These are phyloP conservation scores for Aphelocoma californica DNA, from an alignment of 2,797 vertebrate genomes.

Conservation along the genomic window DNA sequence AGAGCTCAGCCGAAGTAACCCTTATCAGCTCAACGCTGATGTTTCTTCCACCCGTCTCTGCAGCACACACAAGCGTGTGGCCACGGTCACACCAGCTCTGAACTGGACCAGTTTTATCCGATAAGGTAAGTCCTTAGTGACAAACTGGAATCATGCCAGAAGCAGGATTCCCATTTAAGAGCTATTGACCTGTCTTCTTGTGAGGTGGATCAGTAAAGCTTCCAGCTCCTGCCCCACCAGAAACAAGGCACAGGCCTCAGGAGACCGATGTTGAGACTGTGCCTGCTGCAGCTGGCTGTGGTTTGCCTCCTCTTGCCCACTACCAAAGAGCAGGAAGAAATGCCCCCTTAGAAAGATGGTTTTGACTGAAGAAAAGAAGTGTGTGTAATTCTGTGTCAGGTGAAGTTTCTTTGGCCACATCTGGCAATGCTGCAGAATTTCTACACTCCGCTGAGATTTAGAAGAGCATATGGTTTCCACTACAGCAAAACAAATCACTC, in stretches of 20 bases:
- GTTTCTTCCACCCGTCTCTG: background rate
- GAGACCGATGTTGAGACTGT: background rate
- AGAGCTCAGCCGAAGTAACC: background rate
- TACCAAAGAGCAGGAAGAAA: background rate
- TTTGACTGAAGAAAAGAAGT: background rate
- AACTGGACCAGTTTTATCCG: background rate
- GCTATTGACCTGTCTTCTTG: background rate
- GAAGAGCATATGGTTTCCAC: slow-evolving; percentile 52
- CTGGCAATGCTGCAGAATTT: background rate
- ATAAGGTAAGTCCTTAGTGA: background rate
- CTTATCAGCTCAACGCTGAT: background rate
- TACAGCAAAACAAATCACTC: slow-evolving; percentile 69
- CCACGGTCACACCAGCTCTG: background rate
- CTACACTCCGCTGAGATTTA: slow-evolving; percentile 12
- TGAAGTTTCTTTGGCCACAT: slow-evolving; percentile 17
- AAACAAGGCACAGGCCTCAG: background rate
- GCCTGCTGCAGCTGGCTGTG: background rate
- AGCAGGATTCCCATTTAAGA: background rate
- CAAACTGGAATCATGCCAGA: background rate
- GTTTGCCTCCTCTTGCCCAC: background rate
- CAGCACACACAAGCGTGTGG: background rate
- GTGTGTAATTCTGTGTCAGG: background rate
- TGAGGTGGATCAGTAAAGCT: background rate
- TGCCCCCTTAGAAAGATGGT: background rate
- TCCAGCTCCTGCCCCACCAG: background rate